Base-by-base conservation (phyloP, 2,797 vertebrate genomes). In the Lithobates sylvaticus region DNA sequence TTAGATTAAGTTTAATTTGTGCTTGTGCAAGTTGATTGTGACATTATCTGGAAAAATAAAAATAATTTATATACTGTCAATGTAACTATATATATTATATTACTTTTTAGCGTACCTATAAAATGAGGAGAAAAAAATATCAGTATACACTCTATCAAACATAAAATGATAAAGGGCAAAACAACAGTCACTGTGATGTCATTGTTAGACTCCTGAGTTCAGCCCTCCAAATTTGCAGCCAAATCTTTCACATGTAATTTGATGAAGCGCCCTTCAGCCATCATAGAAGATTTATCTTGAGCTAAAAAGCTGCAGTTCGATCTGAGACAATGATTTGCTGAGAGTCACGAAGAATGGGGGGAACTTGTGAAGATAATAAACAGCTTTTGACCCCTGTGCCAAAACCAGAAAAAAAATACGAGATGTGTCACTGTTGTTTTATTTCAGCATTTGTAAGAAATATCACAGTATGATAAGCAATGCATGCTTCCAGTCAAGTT, bases 331-430 rank as follows among this genome's bases (percentile, higher is more conserved):
- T 86, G 79, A 86, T 86, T 82, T 86, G 78, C 74, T 77, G 75
- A 83, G 80, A 83, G 80, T 83, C 74, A 83, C 67, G 75, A 81
- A 86, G 75, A 54, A 18, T 78, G 69, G 75, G 75, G 79, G 70
- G 80, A 87, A 79, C 81, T 84, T 65, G 76, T 69, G 81, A 84
- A 69, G 70, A 74, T 87, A 87, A 87, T 79, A 83, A 79, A 79
- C 86, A 83, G 81, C 86, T 79, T 83, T 87, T 87, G 86, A 74
- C 86, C 80, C 69, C n/a, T 26, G 61, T 79, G 81, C 81, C 80
- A 86, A 72, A 83, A 83, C 71, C 80, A 70, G 70, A 83, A 84
- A 75, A 84, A 74, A 36, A 36, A 87, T 84, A 70, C 26, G 32
- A 87, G 76, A 87, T 79, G 76, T 87, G 76, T 75, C 76, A 74